phyloP scores from a whole-genome alignment of 2,888 invertebrate genomes.

The Caenorhabditis uteleia region DNA sequence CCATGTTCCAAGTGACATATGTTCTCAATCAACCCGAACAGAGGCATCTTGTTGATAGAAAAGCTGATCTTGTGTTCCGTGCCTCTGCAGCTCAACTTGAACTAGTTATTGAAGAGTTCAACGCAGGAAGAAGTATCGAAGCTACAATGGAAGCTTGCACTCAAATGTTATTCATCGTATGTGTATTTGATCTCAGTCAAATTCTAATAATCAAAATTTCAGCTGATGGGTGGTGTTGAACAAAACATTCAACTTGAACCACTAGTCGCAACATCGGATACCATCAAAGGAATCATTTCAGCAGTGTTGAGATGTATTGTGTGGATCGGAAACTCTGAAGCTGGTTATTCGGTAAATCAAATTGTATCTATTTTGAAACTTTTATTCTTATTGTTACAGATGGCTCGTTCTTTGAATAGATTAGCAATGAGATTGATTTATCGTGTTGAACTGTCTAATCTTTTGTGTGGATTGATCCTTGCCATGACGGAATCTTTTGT shows the following conservation, averaged over 20 bases:
- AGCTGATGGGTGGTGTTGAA: slow-evolving; percentile 32
- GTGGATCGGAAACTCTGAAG: slow-evolving; percentile 18
- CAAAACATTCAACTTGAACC: slow-evolving; percentile 14
- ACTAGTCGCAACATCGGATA: slow-evolving; percentile 18
- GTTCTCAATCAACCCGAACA: slow-evolving; percentile 34
- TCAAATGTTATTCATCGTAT: slow-evolving; percentile 33
- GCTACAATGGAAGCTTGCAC: slow-evolving; percentile 28
- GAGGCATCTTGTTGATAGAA: slow-evolving; percentile 30
- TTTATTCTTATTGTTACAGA: neutral
- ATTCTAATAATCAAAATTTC: slow-evolving; percentile 1
- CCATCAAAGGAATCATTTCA: slow-evolving; percentile 22
- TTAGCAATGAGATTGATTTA: slow-evolving; percentile 31
- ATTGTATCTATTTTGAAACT: neutral
- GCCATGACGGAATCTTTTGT: slow-evolving; percentile 24
- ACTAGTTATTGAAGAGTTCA: slow-evolving; percentile 22
- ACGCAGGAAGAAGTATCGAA: slow-evolving; percentile 14
- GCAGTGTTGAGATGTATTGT: slow-evolving; percentile 27
- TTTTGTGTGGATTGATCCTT: slow-evolving; percentile 29
- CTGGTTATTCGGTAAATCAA: slow-evolving; percentile 4
- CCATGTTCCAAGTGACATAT: slow-evolving; percentile 39
- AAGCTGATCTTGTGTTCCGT: slow-evolving; percentile 31
- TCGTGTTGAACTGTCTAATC: slow-evolving; percentile 27
- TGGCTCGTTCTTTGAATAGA: slow-evolving; percentile 29
- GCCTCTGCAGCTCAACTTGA: slow-evolving; percentile 35
- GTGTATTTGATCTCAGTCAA: neutral